Evolutionary conservation across 1,140 invertebrate species (phyloP), one percentile per base, ranked within the genome.

Genomic region (Neodiprion lecontei): DNA sequence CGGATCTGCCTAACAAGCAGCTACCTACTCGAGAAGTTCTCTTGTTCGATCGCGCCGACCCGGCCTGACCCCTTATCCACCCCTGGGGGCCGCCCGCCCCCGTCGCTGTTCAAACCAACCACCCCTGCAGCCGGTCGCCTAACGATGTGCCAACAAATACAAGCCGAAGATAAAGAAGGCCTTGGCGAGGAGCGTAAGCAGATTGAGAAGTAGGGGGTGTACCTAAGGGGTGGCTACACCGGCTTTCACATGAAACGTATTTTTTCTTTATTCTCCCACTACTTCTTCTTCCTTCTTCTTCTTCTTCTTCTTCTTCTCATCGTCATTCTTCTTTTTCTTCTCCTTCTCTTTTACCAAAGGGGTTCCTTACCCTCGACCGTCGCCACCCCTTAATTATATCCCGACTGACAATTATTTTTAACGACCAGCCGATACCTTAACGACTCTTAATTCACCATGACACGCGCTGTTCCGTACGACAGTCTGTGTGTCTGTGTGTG

Each of bases 321-420:
- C 28, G 17, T 40, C 28, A 1, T 40, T 40, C 28, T 2, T 40
- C 28, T 40, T 5, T 5, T 40, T 40, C 28, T 2, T 40, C 28
- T 40, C 28, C 28, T 40, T 40, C 28, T 40, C 28, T 40, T 40
- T 40, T 40, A 40, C 28, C 28, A 40, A 40, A 40, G 28, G 28
- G 28, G 28, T 40, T 40, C 28, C 28, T 40, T 40, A 40, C 28
- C 28, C 28, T 40, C 28, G 53, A 61, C 53, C 61, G 61, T 65
- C 61, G 12, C 12, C 78, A 80, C 81, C 81, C 85, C 81, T 88
- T 88, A 88, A 88, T 88, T 86, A 88, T 87, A 61, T 12, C 11
- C 84, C 82, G 79, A 80, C 84, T 85, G 85, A 86, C 86, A 87
- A 88, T 88, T 88, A 88, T 88, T 88, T 88, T 88, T 88, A 88